Conservation (phyloP, 2,113 vertebrate species). For the Reinhardtius hippoglossoides region DNA sequence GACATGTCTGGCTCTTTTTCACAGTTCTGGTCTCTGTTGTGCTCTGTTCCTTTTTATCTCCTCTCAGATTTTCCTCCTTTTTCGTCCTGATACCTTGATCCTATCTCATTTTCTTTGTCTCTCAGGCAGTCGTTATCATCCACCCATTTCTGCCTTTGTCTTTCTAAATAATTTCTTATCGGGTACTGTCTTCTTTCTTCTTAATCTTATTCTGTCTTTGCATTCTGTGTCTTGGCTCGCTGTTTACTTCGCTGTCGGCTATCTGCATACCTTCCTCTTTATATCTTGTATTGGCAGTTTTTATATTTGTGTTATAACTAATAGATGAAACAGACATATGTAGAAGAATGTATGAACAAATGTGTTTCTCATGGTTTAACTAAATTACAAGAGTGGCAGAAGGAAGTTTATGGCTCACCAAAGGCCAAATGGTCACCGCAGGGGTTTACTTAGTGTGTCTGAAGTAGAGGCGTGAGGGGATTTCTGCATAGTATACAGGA, state of each 20-base stretch:
- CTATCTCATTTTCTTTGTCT: slow-evolving; percentile 16
- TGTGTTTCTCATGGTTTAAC: no score
- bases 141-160: neutral
- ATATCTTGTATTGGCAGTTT: no score
- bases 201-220: neutral
- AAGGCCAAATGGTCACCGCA: no score
- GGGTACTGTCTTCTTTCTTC: neutral
- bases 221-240: neutral
- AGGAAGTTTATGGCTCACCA: no score
- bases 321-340: no score
- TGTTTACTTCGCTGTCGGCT: neutral
- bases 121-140: slow-evolving; percentile 33
- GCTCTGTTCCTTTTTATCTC: slow-evolving; percentile 2
- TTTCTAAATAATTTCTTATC: neutral
- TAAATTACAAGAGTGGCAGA: no score
- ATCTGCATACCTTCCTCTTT: neutral
- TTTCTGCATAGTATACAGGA: no score
- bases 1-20: slow-evolving; percentile 27
- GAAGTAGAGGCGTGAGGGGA: no score
- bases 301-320: no score
- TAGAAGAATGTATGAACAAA: no score
- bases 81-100: slow-evolving; percentile 23
- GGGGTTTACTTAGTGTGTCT: no score
- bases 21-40: slow-evolving; percentile 4
- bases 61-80: slow-evolving; percentile 27